phyloP scores from a whole-genome alignment of 2,113 vertebrate genomes.

The Ardeotis arabs region DNA sequence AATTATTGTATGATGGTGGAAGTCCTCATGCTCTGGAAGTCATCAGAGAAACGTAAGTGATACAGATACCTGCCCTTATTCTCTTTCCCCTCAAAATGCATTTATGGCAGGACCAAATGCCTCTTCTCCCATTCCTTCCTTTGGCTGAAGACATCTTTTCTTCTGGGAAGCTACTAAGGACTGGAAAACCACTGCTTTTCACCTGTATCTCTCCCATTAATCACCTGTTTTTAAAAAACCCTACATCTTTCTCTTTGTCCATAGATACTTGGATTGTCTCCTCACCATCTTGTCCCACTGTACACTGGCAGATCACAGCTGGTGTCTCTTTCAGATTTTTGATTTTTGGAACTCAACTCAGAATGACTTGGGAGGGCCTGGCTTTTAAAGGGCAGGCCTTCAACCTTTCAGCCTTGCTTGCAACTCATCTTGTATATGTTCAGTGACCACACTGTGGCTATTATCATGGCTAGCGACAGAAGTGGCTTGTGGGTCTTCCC shows the following conservation, averaged over 20 bases:
- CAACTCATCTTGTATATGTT: not conserved
- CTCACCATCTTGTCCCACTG: not conserved
- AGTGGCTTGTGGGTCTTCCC: not conserved
- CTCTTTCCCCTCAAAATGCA: not conserved
- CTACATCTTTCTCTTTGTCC: not conserved
- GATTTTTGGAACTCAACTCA: not conserved
- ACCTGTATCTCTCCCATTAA: not conserved
- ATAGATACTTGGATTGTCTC: not conserved
- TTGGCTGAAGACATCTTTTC: not conserved
- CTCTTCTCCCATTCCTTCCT: not conserved
- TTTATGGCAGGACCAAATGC: not conserved
- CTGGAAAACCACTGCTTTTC: not conserved
- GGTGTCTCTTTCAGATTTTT: not conserved
- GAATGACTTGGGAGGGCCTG: not conserved
- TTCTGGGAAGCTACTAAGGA: not conserved
- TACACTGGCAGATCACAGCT: not conserved
- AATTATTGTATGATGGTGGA: not conserved
- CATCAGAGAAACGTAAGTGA: not conserved
- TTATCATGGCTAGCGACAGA: not conserved
- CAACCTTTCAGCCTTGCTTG: rapidly evolving
- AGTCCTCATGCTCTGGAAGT: not conserved
- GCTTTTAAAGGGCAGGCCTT: not conserved
- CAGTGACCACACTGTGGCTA: not conserved
- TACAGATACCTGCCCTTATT: not conserved
- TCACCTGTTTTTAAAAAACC: not conserved